Evolutionary conservation across 1,140 invertebrate genomes (phyloP).

Genomic region (Pomacea maculata): DNA sequence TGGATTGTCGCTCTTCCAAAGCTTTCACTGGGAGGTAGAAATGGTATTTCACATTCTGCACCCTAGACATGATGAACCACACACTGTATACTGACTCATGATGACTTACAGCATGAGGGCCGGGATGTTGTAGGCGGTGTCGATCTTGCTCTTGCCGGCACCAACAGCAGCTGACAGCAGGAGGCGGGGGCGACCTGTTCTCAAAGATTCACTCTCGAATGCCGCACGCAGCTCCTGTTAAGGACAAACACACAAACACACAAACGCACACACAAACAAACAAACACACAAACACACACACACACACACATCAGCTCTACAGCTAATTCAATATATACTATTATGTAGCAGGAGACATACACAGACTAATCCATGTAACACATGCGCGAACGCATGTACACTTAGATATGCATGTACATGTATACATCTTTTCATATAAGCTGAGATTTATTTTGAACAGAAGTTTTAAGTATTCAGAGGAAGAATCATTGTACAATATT

Average conservation of each 20-base stretch:
- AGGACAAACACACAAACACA: background rate
- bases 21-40: too few species aligned
- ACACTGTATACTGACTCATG: background rate
- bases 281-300: background rate
- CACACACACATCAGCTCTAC: background rate
- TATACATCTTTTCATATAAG: background rate
- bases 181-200: constrained; percentile 34
- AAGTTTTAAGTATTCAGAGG: too few species aligned
- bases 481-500: too few species aligned
- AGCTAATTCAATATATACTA: background rate
- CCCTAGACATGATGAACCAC: background rate
- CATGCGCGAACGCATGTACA: background rate
- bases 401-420: background rate
- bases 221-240: constrained; percentile 38
- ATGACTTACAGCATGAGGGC: constrained; percentile 1
- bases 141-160: constrained; percentile 59
- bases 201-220: constrained; percentile 29
- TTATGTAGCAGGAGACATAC: background rate
- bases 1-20: too few species aligned
- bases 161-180: constrained; percentile 64
- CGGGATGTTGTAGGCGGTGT: constrained; percentile 59
- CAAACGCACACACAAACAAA: background rate
- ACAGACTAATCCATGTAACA: background rate
- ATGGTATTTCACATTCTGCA: background rate
- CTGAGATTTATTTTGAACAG: too few species aligned